Percentiles rank a stretch among this genome's conserved stretches.
Conservation (phyloP, 2,113 vertebrate species). For the pig (Sus scrofa) region DNA sequence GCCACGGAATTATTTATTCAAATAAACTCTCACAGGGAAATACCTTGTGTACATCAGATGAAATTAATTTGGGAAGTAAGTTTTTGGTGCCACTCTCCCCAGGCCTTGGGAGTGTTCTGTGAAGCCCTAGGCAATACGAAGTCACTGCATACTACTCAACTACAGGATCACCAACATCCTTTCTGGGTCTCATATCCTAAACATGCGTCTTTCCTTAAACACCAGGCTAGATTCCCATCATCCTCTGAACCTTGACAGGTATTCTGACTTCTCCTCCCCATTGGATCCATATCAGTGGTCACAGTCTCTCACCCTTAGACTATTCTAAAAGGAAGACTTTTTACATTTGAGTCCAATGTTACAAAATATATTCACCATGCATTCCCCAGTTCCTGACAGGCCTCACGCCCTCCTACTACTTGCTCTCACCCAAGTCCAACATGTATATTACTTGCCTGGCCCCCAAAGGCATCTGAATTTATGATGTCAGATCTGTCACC, state of each 20-base stretch:
- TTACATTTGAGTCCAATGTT: background rate
- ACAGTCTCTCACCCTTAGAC: background rate
- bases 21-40: conserved; percentile 27
- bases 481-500: background rate
- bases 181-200: background rate
- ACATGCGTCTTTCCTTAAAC: conserved; percentile 5
- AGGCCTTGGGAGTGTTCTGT: background rate
- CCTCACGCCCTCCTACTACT: background rate
- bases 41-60: background rate
- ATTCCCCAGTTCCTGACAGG: background rate
- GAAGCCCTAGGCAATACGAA: background rate
- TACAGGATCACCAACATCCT: background rate
- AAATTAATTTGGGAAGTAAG: background rate
- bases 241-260: background rate
- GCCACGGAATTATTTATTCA: background rate
- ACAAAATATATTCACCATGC: background rate
- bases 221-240: background rate
- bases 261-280: background rate
- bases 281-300: background rate
- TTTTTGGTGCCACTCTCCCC: background rate
- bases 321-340: background rate
- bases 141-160: background rate
- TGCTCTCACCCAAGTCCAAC: background rate
- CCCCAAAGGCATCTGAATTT: background rate
- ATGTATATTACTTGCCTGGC: background rate